Percentiles rank a stretch among this genome's conserved stretches.
These are phyloP conservation scores for Oxycera nigricornis DNA, from an alignment of 2,888 invertebrate genomes.

Conservation along the genomic window DNA sequence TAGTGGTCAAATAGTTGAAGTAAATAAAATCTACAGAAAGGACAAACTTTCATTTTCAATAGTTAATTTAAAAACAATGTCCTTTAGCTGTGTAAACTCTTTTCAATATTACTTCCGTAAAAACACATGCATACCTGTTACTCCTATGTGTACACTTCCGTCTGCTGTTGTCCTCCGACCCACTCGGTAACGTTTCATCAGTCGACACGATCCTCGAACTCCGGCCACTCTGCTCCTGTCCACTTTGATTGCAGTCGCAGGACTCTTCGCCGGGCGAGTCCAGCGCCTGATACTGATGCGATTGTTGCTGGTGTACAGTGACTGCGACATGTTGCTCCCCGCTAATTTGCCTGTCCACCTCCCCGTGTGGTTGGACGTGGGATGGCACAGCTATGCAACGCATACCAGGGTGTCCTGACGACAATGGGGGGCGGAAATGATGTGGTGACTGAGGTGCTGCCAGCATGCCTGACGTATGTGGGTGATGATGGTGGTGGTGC, in stretches of 20 bases:
- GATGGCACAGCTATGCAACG: slow-evolving; percentile 41
- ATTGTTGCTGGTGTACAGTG: slow-evolving; percentile 49
- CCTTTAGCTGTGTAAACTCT: too few relatives aligned
- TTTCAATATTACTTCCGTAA: too few relatives aligned
- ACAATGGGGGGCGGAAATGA: slow-evolving; percentile 10
- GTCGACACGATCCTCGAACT: slow-evolving; percentile 48
- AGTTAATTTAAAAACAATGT: too few relatives aligned
- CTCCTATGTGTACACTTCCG: slow-evolving; percentile 14
- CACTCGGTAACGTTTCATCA: slow-evolving; percentile 52
- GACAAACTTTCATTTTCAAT: too few relatives aligned
- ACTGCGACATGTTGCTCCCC: slow-evolving; percentile 51
- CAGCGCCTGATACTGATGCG: slow-evolving; percentile 48
- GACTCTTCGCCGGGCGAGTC: slow-evolving; percentile 44
- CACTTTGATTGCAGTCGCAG: slow-evolving; percentile 45
- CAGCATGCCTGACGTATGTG: slow-evolving; percentile 25
- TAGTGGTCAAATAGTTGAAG: too few relatives aligned
- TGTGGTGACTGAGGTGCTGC: slow-evolving; percentile 5
- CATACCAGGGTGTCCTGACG: slow-evolving; percentile 19
- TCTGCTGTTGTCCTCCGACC: slow-evolving; percentile 49
- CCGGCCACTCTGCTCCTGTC: slow-evolving; percentile 47
- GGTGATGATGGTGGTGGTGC: slow-evolving; percentile 54
- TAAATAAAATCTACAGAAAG: too few relatives aligned
- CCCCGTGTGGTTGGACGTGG: slow-evolving; percentile 46
- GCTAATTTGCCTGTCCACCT: slow-evolving; percentile 49
- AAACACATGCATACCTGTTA: slow-evolving; percentile 38